Evolutionary conservation across 1,140 invertebrate genomes (phyloP), one percentile per base, ranked within the genome.

Genomic region (Zaprionus lachaisei): DNA sequence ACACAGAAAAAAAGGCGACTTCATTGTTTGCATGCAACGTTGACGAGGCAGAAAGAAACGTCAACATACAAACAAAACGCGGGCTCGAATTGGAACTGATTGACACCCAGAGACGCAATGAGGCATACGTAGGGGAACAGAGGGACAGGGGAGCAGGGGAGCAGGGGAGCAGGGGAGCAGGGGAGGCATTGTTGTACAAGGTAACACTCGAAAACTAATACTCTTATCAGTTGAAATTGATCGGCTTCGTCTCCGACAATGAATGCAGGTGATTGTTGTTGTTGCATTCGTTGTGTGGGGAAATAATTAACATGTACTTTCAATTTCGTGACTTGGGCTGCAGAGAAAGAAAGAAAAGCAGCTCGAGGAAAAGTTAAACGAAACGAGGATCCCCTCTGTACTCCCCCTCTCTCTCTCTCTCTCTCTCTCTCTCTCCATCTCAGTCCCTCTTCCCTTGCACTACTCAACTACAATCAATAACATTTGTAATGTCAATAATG

Each of bases 271-370:
- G 84, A 86, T 80, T 86, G 82, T 86, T 70, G 74, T n/a, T 56
- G 24, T 28, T 28, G 1, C 20, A 4, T 5, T n/a, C 17, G 38
- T 49, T 81, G 82, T 86, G 80, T 87, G 85, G 76, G 79, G 81
- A 90, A 89, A 89, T 90, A 89, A 89, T 90, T 84, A 89, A 84
- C 84, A 84, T 90, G 84, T 89, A 90, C 81, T 89, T 90, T 90
- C 84, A 51, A 89, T 89, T 89, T 90, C 79, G 79, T 84, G 75
- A 84, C 62, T 72, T 56, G 69, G 51, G 24, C 24, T 26, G 24
- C 4, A 56, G 26, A 57, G 41, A 61, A 61, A 60, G 65, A 68
- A 71, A 63, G 44, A 76, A 83, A 70, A 58, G 44, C 41, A 66
- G 57, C 38, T 49, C 63, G 47, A 12, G 66, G 66, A 62, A 55